Evolutionary conservation across 2,888 invertebrate genomes (phyloP), one percentile per base, ranked within the genome.

Genomic region (Adelognathus sp.): DNA sequence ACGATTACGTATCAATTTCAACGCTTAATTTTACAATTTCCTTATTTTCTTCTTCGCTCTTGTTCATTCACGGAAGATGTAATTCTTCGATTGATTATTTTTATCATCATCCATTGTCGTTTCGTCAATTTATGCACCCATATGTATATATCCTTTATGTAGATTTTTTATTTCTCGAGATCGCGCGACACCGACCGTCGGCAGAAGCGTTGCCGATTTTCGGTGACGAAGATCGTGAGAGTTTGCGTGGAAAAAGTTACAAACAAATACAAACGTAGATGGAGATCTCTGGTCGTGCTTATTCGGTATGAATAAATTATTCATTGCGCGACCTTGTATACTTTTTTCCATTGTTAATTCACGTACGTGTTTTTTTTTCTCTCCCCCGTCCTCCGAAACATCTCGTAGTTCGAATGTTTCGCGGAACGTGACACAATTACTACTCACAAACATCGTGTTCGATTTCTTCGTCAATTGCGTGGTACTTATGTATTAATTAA

Each of bases 211-310:
- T 60, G 54, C 14, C 52, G 60, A 64, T 66, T 67, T 44, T 44
- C 61, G 14, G 66, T 67, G 66, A 66, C 66, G 72, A 61, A 60
- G 39, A 27, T 44, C 56, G 39, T n/a, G n/a, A 44, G 60, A 50
- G 54, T 64, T 54, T 33, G 72, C 56, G 76, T 81, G 75, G 64
- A 79, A 77, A 81, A 76, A 54, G 64, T 79, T 80, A 80, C 56
- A 80, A 80, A 80, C 66, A 78, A 76, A 80, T 82, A 77, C 75
- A 80, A 78, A 76, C 70, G 77, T 76, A 66, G 58, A 71, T 76
- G 61, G 39, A 54, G 36, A 44, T 61, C 21, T 58, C 18, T 72
- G 64, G 76, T 71, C 54, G 46, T 21, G 67, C 21, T 29, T 44
- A 67, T 60, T 31, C 69, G 54, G 73, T 54, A 67, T 74, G 61